Conservation (phyloP, 1,140 invertebrate genomes). For the Papilio polytes region DNA sequence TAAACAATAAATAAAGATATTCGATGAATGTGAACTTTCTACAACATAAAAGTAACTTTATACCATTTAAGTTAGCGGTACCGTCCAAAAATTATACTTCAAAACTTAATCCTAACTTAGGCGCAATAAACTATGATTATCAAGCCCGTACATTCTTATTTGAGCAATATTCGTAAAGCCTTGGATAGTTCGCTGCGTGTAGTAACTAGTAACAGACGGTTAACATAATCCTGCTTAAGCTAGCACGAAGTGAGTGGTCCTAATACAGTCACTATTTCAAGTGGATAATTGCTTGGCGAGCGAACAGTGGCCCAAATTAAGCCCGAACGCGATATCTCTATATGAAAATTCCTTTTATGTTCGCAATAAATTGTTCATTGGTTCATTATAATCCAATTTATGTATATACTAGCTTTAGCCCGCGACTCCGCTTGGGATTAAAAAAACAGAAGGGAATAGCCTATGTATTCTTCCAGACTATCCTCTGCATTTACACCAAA, state of each 20-base stretch:
- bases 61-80: neutral
- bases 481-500: too few species aligned
- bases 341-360: conserved; percentile 52
- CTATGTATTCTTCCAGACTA: too few species aligned
- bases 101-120: neutral
- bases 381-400: neutral
- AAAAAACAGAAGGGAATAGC: too few species aligned
- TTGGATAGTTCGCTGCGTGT: neutral
- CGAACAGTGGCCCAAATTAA: conserved; percentile 59
- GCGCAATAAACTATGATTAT: neutral
- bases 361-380: conserved; percentile 6
- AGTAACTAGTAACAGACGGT: conserved; percentile 62
- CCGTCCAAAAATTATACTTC: neutral
- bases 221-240: conserved; percentile 70
- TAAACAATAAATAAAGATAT: too few species aligned
- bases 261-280: conserved; percentile 76
- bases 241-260: conserved; percentile 70
- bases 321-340: conserved; percentile 47
- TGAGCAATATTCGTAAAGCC: conserved; percentile 27
- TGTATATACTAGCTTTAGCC: neutral
- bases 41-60: neutral
- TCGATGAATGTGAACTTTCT: too few species aligned
- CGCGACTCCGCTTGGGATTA: too few species aligned
- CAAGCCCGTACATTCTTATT: conserved; percentile 5
- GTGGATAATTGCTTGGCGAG: conserved; percentile 75